phyloP scores from a whole-genome alignment of 2,113 vertebrate species.

The Caretta caretta region DNA sequence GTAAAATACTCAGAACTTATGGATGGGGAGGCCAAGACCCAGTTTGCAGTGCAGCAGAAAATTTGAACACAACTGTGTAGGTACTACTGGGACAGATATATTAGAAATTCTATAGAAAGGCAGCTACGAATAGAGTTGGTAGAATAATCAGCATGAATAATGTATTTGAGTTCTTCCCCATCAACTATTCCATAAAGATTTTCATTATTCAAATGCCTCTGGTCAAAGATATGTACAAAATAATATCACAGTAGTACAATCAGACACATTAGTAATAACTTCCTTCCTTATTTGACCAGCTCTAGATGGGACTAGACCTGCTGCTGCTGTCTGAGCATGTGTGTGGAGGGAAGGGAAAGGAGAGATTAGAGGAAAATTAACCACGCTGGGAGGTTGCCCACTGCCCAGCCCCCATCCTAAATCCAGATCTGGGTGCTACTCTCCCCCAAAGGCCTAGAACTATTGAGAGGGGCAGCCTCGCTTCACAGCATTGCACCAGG shows the following conservation, averaged over 20 bases:
- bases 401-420: not conserved
- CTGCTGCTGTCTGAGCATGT: not conserved
- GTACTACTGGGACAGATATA: not conserved
- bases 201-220: not conserved
- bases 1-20: not conserved
- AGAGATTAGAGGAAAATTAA: not conserved
- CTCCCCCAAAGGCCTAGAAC: too few relatives aligned
- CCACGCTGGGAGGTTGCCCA: too few relatives aligned
- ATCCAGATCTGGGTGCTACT: too few relatives aligned
- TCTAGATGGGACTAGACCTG: not conserved
- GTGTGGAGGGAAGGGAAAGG: not conserved
- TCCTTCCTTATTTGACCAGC: not conserved
- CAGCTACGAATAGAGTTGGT: not conserved
- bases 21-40: not conserved
- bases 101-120: not conserved
- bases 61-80: not conserved
- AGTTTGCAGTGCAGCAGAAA: not conserved
- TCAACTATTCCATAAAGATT: not conserved
- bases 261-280: constrained; percentile 18
- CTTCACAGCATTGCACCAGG: too few relatives aligned
- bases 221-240: too few relatives aligned
- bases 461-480: too few relatives aligned
- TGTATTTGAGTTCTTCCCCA: not conserved
- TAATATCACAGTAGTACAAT: not conserved
- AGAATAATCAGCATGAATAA: not conserved